Base-by-base conservation (phyloP, 2,797 vertebrate genomes). In the Liparis tanakae region DNA sequence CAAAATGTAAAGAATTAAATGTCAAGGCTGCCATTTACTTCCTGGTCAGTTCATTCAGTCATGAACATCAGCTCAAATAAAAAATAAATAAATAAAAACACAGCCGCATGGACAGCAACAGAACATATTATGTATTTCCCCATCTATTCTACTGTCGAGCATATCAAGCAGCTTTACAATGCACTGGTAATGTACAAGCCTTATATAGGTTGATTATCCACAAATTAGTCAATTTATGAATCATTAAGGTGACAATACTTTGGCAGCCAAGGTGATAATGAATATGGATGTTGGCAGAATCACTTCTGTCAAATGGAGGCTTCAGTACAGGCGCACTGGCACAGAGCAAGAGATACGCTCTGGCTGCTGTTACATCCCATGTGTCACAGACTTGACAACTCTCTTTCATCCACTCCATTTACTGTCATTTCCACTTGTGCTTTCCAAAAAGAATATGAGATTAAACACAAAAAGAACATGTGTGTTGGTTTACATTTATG, bases 351-450 rank as follows among this genome's bases (percentile, higher is more conserved):
- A 80, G 84, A 77, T 80, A 74, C 72, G 72, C 63, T 75, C 76
- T 88, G 85, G 83, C 87, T 67, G 48, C 62, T 67, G 83, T 68
- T 46, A 15, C 30, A 57, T 85, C 82, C 61, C 76, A 79, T 84
- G 83, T 90, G 87, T 92, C 88, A 86, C 70, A 77, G 67, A 85
- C 59, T 78, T 81, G 72, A 90, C 79, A 84, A 75, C 81, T 82
- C 81, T 80, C 84, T 86, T 87, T 90, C 76, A 90, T 88, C 81
- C 63, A 6, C 51, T 76, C 71, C 63, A 82, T 87, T 86, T 84
- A 79, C 80, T 74, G 83, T 85, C 74, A 76, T 85, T 83, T 76
- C 37, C 55, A 71, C 51, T 76, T 70, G 50, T 59, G 34, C 36
- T 6, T 9, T 73, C 39, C 67, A 87, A 81, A 86, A 82, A 80